Base-by-base conservation (phyloP, 2,797 vertebrate genomes). In the Heterohyrax brucei region DNA sequence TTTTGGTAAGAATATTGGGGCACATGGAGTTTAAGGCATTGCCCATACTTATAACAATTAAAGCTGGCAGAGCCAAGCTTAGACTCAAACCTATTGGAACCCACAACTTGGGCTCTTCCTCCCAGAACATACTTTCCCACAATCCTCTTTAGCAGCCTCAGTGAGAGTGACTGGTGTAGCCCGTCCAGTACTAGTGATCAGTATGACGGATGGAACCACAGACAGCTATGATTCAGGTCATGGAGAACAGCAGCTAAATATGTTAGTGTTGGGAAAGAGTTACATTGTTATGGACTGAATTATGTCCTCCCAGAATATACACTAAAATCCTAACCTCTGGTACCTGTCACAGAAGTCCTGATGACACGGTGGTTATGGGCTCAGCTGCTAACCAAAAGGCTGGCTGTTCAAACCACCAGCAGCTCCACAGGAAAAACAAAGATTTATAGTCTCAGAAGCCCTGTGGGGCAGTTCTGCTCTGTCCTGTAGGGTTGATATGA, bases 21-120 rank as follows among this genome's bases (percentile, higher is more conserved):
- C 39, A 68, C 62, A 44, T 59, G 33, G 61, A 46, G 19, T 56
- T 61, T 26, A 61, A 53, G n/a, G 33, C 9, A 46, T 48, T 91
- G 78, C 53, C 39, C 59, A 53, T 77, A 78, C 48, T n/a, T 39
- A 68, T 22, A 10, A 10, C 10, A 76, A 21, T 48, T 82, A 72
- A 87, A 73, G 26, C 53, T 73, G 50, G 33, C n/a, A 79, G 64
- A 92, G 46, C 21, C 59, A 88, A 83, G 28, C 61, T 44, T 86
- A 53, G 80, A 48, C 75, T 95, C 24, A 53, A 87, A 68, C 62
- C 12, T 4, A 1, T 39, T 39, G 39, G 39, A 39, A 39, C 1
- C 1, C 6, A 4, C 26, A 13, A 10, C 5, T 3, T 1, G 5
- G 22, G 19, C 24, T 28, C 14, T 88, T 91, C 56, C 70, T 95